These are phyloP conservation scores for Catocala sponsa DNA, from an alignment of 2,888 invertebrate genomes.

Conservation along the genomic window DNA sequence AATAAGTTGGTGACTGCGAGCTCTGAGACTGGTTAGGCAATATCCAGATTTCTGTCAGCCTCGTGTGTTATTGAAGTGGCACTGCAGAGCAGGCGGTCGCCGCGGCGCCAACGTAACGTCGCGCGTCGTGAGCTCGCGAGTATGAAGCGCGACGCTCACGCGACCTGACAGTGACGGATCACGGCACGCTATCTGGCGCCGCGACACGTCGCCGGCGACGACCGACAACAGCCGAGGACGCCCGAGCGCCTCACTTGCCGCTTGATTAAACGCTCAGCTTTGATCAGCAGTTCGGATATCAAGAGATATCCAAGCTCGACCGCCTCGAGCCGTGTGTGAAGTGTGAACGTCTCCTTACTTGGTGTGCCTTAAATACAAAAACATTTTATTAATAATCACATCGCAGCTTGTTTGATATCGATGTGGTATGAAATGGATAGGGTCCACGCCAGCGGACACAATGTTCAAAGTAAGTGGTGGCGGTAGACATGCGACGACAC, in stretches of 20 bases:
- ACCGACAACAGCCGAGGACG: conserved; percentile 1
- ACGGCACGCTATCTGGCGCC: conserved; percentile 5
- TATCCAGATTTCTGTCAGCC: too few relatives aligned
- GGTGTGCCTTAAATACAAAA: too few relatives aligned
- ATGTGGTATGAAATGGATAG: too few relatives aligned
- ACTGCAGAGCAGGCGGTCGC: neutral
- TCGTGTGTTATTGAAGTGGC: neutral
- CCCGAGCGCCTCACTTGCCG: conserved; percentile 1
- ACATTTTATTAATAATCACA: too few relatives aligned
- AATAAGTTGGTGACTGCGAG: too few relatives aligned
- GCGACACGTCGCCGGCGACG: neutral
- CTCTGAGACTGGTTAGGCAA: too few relatives aligned
- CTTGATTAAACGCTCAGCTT: conserved; percentile 9
- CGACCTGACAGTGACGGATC: conserved; percentile 17
- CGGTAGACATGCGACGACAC: too few relatives aligned
- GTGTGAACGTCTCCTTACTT: too few relatives aligned
- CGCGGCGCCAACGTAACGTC: neutral
- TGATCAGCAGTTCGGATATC: conserved; percentile 5
- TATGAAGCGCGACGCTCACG: conserved; percentile 5
- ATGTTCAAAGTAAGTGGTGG: too few relatives aligned
- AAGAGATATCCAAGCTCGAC: neutral
- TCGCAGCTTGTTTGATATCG: too few relatives aligned
- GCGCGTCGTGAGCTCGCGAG: neutral
- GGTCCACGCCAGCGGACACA: too few relatives aligned
- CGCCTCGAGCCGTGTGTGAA: neutral